Percentiles rank a stretch among this genome's conserved stretches.
Evolutionary conservation across 2,113 vertebrate species (phyloP).

Genomic region (Fulica atra): DNA sequence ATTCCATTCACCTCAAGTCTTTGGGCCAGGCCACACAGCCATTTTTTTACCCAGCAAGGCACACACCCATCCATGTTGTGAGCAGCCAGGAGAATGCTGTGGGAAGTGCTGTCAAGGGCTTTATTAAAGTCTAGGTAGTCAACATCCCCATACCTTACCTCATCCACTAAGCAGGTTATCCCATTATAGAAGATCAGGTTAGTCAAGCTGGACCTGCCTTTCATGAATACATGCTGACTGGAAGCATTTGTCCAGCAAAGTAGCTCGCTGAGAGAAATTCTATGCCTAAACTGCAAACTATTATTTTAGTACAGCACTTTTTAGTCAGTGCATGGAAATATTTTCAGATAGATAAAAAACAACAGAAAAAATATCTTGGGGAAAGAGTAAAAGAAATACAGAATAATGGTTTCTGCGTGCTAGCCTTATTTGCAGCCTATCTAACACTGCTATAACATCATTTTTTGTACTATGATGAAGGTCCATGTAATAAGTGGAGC

Average conservation of each 20-base stretch:
- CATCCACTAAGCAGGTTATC: no score
- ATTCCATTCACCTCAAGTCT: no score
- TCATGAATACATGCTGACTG: no score
- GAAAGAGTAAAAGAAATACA: not conserved
- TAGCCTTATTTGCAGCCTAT: not conserved
- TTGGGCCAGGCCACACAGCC: no score
- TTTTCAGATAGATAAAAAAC: not conserved
- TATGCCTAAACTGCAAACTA: not conserved
- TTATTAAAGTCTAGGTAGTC: no score
- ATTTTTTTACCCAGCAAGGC: no score
- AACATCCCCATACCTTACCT: no score
- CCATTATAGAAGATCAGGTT: no score
- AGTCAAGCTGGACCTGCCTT: no score
- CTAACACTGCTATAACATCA: not conserved
- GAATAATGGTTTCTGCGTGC: not conserved
- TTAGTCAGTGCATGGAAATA: not conserved
- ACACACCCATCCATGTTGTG: no score
- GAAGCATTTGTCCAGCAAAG: not conserved
- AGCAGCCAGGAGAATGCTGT: no score
- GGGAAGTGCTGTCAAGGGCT: no score
- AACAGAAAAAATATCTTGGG: not conserved
- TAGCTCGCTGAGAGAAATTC: not conserved
- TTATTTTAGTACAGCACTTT: not conserved
- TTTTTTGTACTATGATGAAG: not conserved
- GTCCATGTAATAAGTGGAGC: not conserved